phyloP scores from a whole-genome alignment of 1,140 invertebrate genomes.

The Drosophila simulans region DNA sequence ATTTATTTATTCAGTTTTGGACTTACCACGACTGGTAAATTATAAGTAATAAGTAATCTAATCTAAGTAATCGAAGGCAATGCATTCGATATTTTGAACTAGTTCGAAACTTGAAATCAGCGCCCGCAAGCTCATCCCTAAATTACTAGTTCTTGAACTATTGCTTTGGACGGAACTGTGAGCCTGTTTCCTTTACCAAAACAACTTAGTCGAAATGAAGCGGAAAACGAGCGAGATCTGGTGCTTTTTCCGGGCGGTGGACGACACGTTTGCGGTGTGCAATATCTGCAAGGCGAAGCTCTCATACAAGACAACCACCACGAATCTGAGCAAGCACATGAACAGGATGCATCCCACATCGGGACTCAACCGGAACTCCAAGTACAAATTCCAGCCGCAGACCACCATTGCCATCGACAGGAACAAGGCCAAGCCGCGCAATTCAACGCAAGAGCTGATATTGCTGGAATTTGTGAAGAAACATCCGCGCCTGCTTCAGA shows the following conservation, averaged over 20 bases:
- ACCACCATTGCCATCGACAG: constrained; percentile 31
- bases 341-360: constrained; percentile 68
- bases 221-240: constrained; percentile 70
- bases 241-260: constrained; percentile 66
- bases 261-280: constrained; percentile 66
- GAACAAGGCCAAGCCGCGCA: constrained; percentile 61
- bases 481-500: constrained; percentile 59
- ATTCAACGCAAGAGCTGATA: constrained; percentile 56
- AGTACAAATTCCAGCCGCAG: constrained; percentile 47
- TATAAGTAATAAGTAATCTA: no score
- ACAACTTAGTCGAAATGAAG: constrained; percentile 51
- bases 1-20: no score
- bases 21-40: no score
- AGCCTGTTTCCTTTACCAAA: constrained; percentile 1
- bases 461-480: constrained; percentile 68
- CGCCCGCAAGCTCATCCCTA: constrained; percentile 1
- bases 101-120: neutral
- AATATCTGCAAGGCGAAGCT: constrained; percentile 73
- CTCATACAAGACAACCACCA: constrained; percentile 70
- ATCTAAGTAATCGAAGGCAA: no score
- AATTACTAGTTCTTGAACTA: constrained; percentile 14
- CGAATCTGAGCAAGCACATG: constrained; percentile 72
- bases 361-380: constrained; percentile 26
- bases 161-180: constrained; percentile 3
- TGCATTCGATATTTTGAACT: constrained; percentile 1